Base-by-base conservation (phyloP, 2,113 vertebrate species). In the Cyphomyrus plagiostoma region DNA sequence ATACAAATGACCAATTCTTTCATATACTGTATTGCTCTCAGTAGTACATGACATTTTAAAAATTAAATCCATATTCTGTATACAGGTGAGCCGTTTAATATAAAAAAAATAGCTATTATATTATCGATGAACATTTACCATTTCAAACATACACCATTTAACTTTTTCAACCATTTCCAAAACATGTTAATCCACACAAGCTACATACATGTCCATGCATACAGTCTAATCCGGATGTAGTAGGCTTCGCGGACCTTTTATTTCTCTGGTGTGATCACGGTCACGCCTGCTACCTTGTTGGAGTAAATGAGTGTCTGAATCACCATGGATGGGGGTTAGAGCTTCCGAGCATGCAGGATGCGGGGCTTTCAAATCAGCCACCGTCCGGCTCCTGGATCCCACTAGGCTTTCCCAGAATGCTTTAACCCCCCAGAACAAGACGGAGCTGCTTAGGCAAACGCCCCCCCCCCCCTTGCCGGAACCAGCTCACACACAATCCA, bases 341-440 rank as follows among this genome's bases (percentile, higher is more conserved):
- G 50, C 66, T 50, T 11, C 82, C 56, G 91, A 94, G 90, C 93
- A 96, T 96, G 92, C 95, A 96, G 96, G 96, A 96, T 95, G 91
- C 94, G 95, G 95, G 94, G 94, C 92, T 91, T 87, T 0, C 91
- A 70, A 84, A 93, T 96, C 94, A 93, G 93, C 87, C 82, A 87
- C 89, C 26, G 86, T 87, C 90, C 62, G 30, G 89, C 39, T 56
- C 39, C 89, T 83, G 89, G 46, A 58, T 84, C 92, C 70, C 90
- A 89, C 88, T 88, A 13, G 10, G 91, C 84, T 30, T 48, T 53
- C 89, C 8, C 35, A 90, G 90, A 93, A 91, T 92, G 89, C 91
- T 94, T 93, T 92, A 87, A 89, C 89, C 92, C 66, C 90, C 26
- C n/a, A 39, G 30, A 89, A 91, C 89, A 92, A 91, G 91, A 90